Base-by-base conservation (phyloP, 2,888 invertebrate genomes). In the Slavum lentiscoides region DNA sequence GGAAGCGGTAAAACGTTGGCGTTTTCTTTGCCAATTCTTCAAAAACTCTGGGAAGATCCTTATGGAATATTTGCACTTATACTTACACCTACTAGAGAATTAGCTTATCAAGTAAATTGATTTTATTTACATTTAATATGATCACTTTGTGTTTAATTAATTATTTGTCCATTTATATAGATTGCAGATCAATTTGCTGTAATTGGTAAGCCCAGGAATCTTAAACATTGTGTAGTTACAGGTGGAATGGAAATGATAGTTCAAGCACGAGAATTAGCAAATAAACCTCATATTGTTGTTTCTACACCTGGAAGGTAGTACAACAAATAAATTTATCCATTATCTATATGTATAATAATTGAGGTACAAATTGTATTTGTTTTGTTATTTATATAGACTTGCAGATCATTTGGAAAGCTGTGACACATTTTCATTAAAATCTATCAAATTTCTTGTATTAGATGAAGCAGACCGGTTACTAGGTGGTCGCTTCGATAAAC, bases 1-100 rank as follows among this genome's bases (percentile, higher is more conserved):
- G 98, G 98, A 19, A 97, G 97, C 81, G 98, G 98, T 2, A 99
- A 99, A 89, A 99, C 99, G 0, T 91, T 98, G 85, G 97, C 98
- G 0, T 99, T 99, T 89, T 97, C 96, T 0, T 87, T 98, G 76
- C 98, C 98, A 0, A 95, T 98, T 85, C 86, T 98, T 68, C 96
- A 98, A 86, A 91, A 92, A 85, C 88, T 98, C 49, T 94, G 94
- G 82, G 93, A 96, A 85, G 98, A 99, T 87, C 98, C 98, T 0
- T 96, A 94, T 86, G 97, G 97, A 80, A 96, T 98, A 86, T 99
- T 93, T 89, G 97, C 97, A 3, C 88, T 99, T 49, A 89, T 99
- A 37, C 88, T 99, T 17, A 98, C 98, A 19, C 98, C 99, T 3
- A 99, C 98, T 0, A 92, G 97, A 86, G 96, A 96, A 86, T 86